Percentiles rank a stretch among this genome's conserved stretches.
Evolutionary conservation across 2,888 invertebrate genomes (phyloP).

Genomic region (Hydrotaea diabolus): DNA sequence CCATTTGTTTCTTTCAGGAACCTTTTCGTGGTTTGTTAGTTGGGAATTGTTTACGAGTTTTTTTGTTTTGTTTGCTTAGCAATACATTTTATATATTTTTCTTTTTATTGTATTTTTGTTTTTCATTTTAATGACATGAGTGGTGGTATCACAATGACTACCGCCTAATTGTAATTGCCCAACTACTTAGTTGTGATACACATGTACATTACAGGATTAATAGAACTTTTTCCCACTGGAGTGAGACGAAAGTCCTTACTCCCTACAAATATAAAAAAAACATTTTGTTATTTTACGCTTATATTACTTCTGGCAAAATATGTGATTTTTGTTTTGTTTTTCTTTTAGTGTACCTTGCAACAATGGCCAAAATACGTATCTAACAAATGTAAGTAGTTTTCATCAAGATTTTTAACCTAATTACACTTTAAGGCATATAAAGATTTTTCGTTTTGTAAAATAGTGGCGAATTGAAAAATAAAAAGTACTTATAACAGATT

Average conservation of each 20-base stretch:
- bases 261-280: no score
- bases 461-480: no score
- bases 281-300: not conserved
- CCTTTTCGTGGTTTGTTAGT: slow-evolving; percentile 20
- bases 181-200: not conserved
- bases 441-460: no score
- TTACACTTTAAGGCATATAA: no score
- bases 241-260: not conserved
- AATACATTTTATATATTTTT: not conserved
- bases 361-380: slow-evolving; percentile 49
- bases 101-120: not conserved
- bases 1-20: slow-evolving; percentile 11
- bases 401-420: no score
- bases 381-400: slow-evolving; percentile 29
- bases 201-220: not conserved
- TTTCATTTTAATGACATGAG: not conserved
- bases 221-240: not conserved
- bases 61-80: not conserved
- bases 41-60: slow-evolving; percentile 16
- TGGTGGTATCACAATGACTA: slow-evolving; percentile 13
- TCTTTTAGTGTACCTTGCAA: slow-evolving; percentile 57
- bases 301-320: not conserved
- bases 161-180: slow-evolving; percentile 5
- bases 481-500: no score
- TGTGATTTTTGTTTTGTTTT: not conserved